phyloP scores from a whole-genome alignment of 2,113 vertebrate species.

The Seriola dumerili region DNA sequence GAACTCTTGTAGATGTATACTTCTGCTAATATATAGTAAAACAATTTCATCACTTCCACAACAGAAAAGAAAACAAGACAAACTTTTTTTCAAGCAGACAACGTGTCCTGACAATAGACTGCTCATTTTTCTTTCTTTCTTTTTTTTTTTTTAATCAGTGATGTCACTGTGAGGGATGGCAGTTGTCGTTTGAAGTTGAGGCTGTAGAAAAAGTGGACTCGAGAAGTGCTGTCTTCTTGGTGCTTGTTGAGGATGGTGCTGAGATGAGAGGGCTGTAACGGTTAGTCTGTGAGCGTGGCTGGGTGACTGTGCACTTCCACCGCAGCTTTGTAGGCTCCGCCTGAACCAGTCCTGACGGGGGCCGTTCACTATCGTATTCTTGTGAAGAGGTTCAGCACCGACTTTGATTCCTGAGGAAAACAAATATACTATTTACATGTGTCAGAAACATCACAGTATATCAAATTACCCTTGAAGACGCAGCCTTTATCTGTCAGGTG shows the following conservation, averaged over 20 bases:
- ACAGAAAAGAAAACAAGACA: conserved; percentile 72
- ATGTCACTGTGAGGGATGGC: conserved; percentile 55
- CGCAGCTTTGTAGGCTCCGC: background rate
- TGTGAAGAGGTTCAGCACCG: conserved; percentile 88
- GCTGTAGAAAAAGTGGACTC: conserved; percentile 42
- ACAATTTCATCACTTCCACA: conserved; percentile 75
- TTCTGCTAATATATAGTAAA: conserved; percentile 70
- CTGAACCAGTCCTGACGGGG: conserved; percentile 25
- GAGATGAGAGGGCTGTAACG: conserved; percentile 15
- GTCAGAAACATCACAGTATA: too few species aligned
- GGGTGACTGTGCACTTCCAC: conserved; percentile 28
- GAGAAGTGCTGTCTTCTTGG: background rate
- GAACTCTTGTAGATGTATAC: conserved; percentile 67
- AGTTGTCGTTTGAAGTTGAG: conserved; percentile 34
- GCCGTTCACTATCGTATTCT: conserved; percentile 84
- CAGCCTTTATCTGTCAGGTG: background rate
- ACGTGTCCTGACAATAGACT: conserved; percentile 50
- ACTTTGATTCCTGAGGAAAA: conserved; percentile 86
- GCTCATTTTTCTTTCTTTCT: conserved; percentile 2
- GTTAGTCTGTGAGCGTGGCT: conserved; percentile 1
- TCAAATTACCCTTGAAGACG: too few species aligned
- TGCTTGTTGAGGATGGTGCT: conserved; percentile 19
- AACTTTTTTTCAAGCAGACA: conserved; percentile 57
- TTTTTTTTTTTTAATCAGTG: conserved; percentile 23
- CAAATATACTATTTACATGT: background rate